A percentile compares a stretch with the other conserved stretches of the same genome.
These are phyloP conservation scores for Chalcis sispes DNA, from an alignment of 2,888 invertebrate genomes.

Conservation along the genomic window DNA sequence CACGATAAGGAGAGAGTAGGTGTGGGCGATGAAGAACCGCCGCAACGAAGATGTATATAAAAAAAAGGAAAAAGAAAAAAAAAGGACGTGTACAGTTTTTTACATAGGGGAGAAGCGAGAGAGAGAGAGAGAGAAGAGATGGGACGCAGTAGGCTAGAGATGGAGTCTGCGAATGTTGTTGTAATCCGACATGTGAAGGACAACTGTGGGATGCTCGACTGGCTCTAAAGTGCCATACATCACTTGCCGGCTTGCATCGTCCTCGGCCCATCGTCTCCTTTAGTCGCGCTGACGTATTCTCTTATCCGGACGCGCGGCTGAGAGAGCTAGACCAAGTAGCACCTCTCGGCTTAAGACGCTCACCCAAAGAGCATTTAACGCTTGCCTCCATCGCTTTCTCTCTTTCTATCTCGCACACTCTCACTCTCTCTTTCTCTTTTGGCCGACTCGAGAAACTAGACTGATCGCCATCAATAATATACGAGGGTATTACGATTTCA, in stretches of 20 bases:
- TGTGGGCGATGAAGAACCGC: too few species aligned
- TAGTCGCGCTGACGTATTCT: slow-evolving; percentile 39
- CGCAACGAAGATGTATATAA: too few species aligned
- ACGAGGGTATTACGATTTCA: too few species aligned
- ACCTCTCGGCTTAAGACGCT: neutral
- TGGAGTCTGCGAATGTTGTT: slow-evolving; percentile 58
- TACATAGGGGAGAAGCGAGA: slow-evolving; percentile 14
- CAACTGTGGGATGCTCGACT: slow-evolving; percentile 60
- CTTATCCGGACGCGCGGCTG: slow-evolving; percentile 14
- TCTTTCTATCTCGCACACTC: too few species aligned
- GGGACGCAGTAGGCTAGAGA: slow-evolving; percentile 8
- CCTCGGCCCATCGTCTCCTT: slow-evolving; percentile 56
- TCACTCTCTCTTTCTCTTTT: too few species aligned
- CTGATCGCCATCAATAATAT: too few species aligned
- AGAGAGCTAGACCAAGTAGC: too few species aligned
- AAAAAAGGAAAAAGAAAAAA: too few species aligned
- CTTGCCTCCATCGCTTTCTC: neutral
- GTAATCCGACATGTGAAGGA: slow-evolving; percentile 64
- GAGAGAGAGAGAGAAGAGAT: slow-evolving; percentile 6
- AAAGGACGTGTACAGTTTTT: slow-evolving; percentile 4
- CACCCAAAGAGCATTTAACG: neutral
- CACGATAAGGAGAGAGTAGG: too few species aligned
- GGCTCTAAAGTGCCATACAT: slow-evolving; percentile 61
- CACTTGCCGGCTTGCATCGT: slow-evolving; percentile 59
- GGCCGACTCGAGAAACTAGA: too few species aligned